Conservation (phyloP, 2,797 vertebrate genomes). For the Cygnus olor region DNA sequence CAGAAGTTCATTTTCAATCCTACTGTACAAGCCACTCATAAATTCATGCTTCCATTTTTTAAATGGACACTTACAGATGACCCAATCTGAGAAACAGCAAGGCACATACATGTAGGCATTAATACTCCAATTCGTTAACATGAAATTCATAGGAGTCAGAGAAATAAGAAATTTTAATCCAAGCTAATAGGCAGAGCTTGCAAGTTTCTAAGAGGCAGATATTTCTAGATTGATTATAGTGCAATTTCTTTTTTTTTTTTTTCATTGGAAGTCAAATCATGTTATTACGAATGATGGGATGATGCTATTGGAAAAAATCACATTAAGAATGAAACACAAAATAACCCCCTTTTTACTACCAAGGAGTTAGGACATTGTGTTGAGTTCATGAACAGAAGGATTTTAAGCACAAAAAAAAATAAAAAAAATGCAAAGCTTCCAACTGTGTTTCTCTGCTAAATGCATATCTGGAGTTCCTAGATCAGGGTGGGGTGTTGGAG, state of each 20-base stretch:
- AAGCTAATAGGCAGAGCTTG: background rate
- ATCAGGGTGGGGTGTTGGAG: no score
- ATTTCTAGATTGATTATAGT: background rate
- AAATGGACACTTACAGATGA: background rate
- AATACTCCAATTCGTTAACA: background rate
- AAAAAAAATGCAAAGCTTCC: background rate
- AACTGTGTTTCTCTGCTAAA: background rate
- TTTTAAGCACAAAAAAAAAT: background rate
- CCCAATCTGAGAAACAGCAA: background rate
- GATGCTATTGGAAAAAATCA: background rate
- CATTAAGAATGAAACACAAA: background rate
- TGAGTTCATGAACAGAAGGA: background rate
- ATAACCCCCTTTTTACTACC: background rate
- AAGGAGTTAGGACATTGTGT: background rate
- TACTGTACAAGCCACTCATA: background rate
- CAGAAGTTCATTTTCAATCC: background rate
- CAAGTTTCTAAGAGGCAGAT: background rate
- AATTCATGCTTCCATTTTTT: background rate
- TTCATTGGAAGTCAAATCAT: background rate
- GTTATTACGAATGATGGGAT: background rate
- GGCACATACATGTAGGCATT: background rate
- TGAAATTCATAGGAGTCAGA: background rate
- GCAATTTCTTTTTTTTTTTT: background rate
- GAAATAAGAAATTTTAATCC: background rate
- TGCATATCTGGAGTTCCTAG: background rate